These are phyloP conservation scores for Paratilapia polleni DNA, from an alignment of 2,113 vertebrate genomes.

Conservation along the genomic window DNA sequence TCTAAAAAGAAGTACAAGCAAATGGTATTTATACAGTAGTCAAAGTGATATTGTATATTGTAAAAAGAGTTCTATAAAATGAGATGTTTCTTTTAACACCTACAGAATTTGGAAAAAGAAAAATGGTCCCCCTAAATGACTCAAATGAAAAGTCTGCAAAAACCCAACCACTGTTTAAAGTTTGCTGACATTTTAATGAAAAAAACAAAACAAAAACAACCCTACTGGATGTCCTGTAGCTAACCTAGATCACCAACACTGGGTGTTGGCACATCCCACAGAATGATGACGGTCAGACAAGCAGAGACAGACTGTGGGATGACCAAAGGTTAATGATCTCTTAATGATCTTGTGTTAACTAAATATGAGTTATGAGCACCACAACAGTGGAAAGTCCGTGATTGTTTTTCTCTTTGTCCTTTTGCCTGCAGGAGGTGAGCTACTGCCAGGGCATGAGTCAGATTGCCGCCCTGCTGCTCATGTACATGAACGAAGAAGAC, in stretches of 20 bases:
- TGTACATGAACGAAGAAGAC: constrained; percentile 90
- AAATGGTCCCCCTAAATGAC: background rate
- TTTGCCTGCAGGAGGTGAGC: constrained; percentile 87
- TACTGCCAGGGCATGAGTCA: constrained; percentile 94
- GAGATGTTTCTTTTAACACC: too few relatives aligned
- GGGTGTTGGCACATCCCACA: background rate
- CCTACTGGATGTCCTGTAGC: too few relatives aligned
- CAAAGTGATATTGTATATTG: too few relatives aligned
- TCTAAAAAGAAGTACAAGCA: too few relatives aligned
- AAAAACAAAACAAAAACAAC: too few relatives aligned
- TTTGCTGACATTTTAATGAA: too few relatives aligned
- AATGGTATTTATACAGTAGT: too few relatives aligned
- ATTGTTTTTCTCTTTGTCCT: background rate
- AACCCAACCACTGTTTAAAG: too few relatives aligned
- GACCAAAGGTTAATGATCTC: background rate
- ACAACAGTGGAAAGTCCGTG: background rate
- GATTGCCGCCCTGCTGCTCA: constrained; percentile 87
- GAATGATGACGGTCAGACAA: background rate
- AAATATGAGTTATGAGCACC: background rate
- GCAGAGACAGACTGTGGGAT: background rate
- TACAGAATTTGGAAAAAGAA: background rate
- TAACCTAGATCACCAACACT: too few relatives aligned
- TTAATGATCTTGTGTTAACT: background rate
- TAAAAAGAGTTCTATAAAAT: too few relatives aligned
- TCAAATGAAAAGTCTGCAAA: too few relatives aligned